phyloP scores from a whole-genome alignment of 2,113 vertebrate species.

The Chaetura pelagica region DNA sequence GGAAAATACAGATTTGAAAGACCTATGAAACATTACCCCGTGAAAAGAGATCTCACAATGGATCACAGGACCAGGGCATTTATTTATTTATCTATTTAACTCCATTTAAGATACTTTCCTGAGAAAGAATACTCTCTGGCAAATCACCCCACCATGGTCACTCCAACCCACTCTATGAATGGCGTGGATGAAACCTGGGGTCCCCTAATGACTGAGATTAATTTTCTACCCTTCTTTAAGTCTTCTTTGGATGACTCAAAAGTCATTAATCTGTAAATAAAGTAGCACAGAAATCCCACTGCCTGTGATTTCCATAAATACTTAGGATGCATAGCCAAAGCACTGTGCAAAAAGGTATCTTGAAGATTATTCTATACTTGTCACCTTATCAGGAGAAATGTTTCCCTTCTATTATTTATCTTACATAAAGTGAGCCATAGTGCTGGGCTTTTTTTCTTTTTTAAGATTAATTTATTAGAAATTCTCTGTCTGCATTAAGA shows the following conservation, averaged over 20 bases:
- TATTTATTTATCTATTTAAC: background rate
- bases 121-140: background rate
- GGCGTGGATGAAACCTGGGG: background rate
- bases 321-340: conserved; percentile 48
- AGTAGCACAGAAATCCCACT: background rate
- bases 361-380: conserved; percentile 38
- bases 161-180: background rate
- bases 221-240: background rate
- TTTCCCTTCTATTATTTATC: conserved; percentile 21
- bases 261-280: conserved; percentile 8
- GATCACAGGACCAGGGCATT: rapidly evolving
- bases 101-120: background rate
- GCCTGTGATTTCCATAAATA: conserved; percentile 30
- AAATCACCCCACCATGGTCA: background rate
- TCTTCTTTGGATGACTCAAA: conserved; percentile 45
- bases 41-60: background rate
- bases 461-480: conserved; percentile 45
- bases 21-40: background rate
- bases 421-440: background rate
- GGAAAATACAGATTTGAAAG: background rate
- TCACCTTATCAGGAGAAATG: conserved; percentile 1
- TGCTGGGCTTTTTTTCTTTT: background rate
- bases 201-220: background rate
- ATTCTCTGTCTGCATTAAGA: conserved; percentile 31
- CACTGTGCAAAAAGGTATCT: background rate